Base-by-base conservation (phyloP, 1,140 invertebrate species). In the Micrasema minimum region DNA sequence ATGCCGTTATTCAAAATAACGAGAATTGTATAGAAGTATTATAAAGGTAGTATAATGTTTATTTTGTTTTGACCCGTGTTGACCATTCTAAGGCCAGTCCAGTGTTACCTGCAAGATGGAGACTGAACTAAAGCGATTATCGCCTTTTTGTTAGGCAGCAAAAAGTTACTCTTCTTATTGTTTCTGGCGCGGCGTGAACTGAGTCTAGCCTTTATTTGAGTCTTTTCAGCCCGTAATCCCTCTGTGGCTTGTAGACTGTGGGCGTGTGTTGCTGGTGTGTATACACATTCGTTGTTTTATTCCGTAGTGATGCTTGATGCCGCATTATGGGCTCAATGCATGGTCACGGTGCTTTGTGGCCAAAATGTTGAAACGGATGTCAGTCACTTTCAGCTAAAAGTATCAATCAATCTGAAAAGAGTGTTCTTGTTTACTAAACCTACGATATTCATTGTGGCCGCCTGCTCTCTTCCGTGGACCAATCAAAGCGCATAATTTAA, bases 161-260 rank as follows among this genome's bases (percentile, higher is more conserved):
- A 59, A 38, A 48, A 59, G 35, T 12, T 31, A 14, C 55, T 38
- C 55, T 12, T 16, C n/a, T 38, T 41, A 41, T 38, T 59, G 55
- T 59, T 59, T 59, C 55, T 59, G 37, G 55, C 37, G 55, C 38
- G 37, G 55, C 37, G 55, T 59, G 55, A 59, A 41, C 18, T 38
- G 55, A 31, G 55, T 23, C 55, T 59, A 59, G 55, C 18, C 22
- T 38, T 38, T 59, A 59, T 59, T 59, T 38, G n/a, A n/a, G n/a
- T n/a, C n/a, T 35, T 41, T 38, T 38, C 55, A 38, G 37, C 55
- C 55, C 38, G 35, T 38, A 41, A 41, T 38, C 35, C 37, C 16
- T 23, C 55, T 20, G 37, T 41, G 55, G 55, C 37, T 31, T 41
- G 35, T 59, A 37, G n/a, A 51, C 18, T 16, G 26, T 14, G 12